Percentiles rank a stretch among this genome's conserved stretches.
These are phyloP conservation scores for Sander vitreus DNA, from an alignment of 2,113 vertebrate species.

Conservation along the genomic window DNA sequence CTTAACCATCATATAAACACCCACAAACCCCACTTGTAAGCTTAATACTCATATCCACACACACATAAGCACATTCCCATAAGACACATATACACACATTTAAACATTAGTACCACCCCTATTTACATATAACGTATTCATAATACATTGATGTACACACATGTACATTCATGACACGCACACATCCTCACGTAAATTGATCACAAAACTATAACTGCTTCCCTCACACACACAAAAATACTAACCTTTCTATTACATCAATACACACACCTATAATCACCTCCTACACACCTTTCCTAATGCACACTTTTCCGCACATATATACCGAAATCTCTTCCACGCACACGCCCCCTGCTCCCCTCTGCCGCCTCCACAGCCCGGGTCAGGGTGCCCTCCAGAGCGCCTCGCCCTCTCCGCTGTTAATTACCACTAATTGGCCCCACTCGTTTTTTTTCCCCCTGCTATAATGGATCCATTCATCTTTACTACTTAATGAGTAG, in stretches of 20 bases:
- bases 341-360: constrained; percentile 28
- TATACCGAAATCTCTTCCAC: constrained; percentile 39
- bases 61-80: neutral
- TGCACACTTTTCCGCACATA: constrained; percentile 5
- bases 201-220: neutral
- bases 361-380: constrained; percentile 62
- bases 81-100: neutral
- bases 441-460: constrained; percentile 67
- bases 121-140: neutral
- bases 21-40: neutral
- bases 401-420: constrained; percentile 73
- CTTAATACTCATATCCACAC: neutral
- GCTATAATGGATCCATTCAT: constrained; percentile 86
- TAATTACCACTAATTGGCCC: constrained; percentile 86
- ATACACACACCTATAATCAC: neutral
- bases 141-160: neutral
- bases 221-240: neutral
- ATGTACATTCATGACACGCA: neutral
- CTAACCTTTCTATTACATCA: neutral
- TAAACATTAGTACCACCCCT: no score
- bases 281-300: neutral
- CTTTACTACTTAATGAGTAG: constrained; percentile 86
- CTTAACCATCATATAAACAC: constrained; percentile 9
- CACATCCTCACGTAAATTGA: neutral
- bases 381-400: constrained; percentile 80